These are phyloP conservation scores for Drosophila lacertosa DNA, from an alignment of 1,140 invertebrate genomes.

Conservation along the genomic window DNA sequence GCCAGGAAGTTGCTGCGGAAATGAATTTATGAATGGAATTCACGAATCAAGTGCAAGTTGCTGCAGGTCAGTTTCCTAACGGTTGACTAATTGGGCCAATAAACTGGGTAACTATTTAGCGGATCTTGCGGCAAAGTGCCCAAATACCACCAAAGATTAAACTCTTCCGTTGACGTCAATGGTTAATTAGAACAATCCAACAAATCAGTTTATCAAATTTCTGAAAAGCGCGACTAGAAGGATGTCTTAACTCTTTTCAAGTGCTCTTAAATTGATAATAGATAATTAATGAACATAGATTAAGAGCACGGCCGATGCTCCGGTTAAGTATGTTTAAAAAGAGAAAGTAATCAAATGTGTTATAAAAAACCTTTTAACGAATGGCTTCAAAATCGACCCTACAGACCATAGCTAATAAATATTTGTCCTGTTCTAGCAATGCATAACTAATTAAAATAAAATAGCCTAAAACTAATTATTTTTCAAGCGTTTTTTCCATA, in stretches of 20 bases:
- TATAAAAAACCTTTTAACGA: no score
- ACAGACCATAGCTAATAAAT: no score
- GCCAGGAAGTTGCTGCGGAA: slow-evolving; percentile 57
- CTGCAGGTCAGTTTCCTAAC: slow-evolving; percentile 50
- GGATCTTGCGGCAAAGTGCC: neutral
- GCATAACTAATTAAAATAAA: no score
- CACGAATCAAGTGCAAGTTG: slow-evolving; percentile 43
- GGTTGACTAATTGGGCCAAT: slow-evolving; percentile 5
- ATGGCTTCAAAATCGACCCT: no score
- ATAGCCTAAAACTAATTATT: no score
- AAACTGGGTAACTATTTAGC: slow-evolving; percentile 19
- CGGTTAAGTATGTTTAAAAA: no score
- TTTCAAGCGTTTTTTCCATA: no score
- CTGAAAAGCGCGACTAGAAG: neutral
- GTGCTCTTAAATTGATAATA: slow-evolving; percentile 1
- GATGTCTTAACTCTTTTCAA: neutral
- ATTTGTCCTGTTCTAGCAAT: no score
- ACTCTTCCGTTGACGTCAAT: slow-evolving; percentile 40
- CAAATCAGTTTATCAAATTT: neutral
- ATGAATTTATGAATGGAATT: slow-evolving; percentile 67
- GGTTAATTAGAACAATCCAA: neutral
- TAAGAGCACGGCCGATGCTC: neutral
- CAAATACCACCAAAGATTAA: slow-evolving; percentile 26
- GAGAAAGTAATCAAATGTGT: no score
- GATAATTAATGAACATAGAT: neutral